These are phyloP conservation scores for Pseudorectes ferrugineus DNA, from an alignment of 2,113 vertebrate species.

Conservation along the genomic window DNA sequence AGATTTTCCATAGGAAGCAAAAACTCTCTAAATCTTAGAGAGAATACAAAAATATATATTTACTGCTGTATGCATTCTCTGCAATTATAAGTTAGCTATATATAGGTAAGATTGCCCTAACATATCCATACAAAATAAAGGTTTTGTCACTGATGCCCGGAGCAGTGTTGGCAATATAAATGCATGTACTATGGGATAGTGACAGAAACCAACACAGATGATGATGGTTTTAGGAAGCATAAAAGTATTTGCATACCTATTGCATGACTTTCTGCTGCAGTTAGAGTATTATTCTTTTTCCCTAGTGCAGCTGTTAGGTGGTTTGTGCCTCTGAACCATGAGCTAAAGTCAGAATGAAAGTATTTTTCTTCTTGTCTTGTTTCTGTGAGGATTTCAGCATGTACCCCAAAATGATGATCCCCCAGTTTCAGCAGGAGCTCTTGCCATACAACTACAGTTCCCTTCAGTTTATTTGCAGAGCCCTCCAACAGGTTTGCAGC, in stretches of 20 bases:
- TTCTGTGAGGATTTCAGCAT: not conserved
- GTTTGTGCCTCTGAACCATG: not conserved
- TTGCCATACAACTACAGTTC: not conserved
- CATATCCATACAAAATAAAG: not conserved
- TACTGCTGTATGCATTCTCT: not conserved
- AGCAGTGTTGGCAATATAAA: not conserved
- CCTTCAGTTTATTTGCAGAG: not conserved
- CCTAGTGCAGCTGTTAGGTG: not conserved
- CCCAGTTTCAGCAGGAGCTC: not conserved
- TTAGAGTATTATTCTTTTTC: not conserved
- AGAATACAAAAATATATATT: not conserved
- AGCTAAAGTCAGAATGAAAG: not conserved
- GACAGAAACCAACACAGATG: not conserved
- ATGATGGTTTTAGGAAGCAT: not conserved
- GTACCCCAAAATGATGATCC: not conserved
- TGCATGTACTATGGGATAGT: not conserved
- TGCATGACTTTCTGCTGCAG: not conserved
- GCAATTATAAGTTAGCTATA: not conserved
- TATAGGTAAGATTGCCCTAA: not conserved
- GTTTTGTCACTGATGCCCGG: not conserved
- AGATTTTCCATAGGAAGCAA: conserved; percentile 13
- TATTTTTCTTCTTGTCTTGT: not conserved
- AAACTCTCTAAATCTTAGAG: not conserved
- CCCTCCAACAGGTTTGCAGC: not conserved
- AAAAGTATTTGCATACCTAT: not conserved